Base-by-base conservation (phyloP, 2,113 vertebrate genomes). In the Gasterosteus nipponicus region DNA sequence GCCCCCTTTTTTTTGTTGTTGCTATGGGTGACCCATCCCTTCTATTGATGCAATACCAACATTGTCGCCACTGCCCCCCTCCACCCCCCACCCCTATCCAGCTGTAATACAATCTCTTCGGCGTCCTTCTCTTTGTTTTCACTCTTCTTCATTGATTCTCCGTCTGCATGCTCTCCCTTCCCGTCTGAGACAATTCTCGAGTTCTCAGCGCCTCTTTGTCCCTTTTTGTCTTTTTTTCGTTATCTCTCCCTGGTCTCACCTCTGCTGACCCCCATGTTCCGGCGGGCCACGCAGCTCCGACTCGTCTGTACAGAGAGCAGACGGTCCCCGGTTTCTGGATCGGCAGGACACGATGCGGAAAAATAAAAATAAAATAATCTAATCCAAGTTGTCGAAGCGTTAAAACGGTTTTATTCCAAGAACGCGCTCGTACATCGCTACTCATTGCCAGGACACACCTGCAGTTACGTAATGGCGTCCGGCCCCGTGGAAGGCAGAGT, bases 281-380 rank as follows among this genome's bases (percentile, higher is more conserved):
- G 64, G 46, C 38, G 33, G 75, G 80, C 71, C 62, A 58, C 71
- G 76, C 70, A 77, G 83, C 70, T 19, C 14, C 60, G 78, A 73
- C 77, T 80, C 15, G 83, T 85, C 82, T 90, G 89, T 89, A 86
- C 70, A 46, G 81, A 86, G 67, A 47, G 60, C 42, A 26, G 75
- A 68, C 62, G 59, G 80, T 63, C 84, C 84, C 38, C 56, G 8
- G 78, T 94, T 94, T 93, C 88, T 94, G 89, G 93, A 93, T 94
- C 92, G 95, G 91, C 94, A 85, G 92, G 92, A 84, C 93, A 90
- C 9, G 33, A 11, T 22, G 68, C 60, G 78, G 64, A 86, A 77
- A 86, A 74, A 84, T 38, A 4, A 38, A 38, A 19, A 39, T 12
- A 22, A 16, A 60, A 38, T 10, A 38, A 38, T 33, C 33, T 10